Evolutionary conservation across 2,888 invertebrate species (phyloP).

Genomic region (Nezara viridula): DNA sequence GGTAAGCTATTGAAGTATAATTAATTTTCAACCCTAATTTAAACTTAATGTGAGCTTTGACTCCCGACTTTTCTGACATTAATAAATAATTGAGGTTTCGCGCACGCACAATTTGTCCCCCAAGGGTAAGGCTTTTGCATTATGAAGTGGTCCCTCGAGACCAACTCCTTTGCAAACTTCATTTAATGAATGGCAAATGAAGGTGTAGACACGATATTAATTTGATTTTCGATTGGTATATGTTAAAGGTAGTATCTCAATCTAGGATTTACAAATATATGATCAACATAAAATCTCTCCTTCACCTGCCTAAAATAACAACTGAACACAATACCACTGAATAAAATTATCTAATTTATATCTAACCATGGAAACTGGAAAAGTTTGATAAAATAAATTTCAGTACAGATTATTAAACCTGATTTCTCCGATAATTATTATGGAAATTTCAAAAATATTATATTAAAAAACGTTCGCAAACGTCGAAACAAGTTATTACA

Average conservation of each 20-base stretch:
- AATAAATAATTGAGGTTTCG: background rate
- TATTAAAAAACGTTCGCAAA: too few relatives aligned
- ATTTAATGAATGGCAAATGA: slow-evolving; percentile 38
- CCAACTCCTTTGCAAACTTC: slow-evolving; percentile 29
- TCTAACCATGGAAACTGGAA: too few relatives aligned
- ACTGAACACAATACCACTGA: too few relatives aligned
- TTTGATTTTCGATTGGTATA: background rate
- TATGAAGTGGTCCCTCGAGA: background rate
- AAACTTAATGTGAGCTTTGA: background rate
- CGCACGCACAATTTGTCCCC: slow-evolving; percentile 26
- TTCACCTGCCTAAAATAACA: too few relatives aligned
- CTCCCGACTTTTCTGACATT: background rate
- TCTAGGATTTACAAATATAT: background rate
- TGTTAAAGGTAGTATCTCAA: background rate
- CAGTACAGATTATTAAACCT: too few relatives aligned
- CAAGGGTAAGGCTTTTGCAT: background rate
- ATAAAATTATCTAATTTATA: too few relatives aligned
- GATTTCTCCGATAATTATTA: too few relatives aligned
- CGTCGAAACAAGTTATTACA: too few relatives aligned
- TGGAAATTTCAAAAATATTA: too few relatives aligned
- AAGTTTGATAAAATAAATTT: too few relatives aligned
- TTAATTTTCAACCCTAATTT: background rate
- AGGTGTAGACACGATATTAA: slow-evolving; percentile 24
- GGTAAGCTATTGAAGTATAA: background rate
- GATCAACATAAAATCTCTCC: background rate